Base-by-base conservation (phyloP, 2,888 invertebrate species). In the Polylopha cassiicola region DNA sequence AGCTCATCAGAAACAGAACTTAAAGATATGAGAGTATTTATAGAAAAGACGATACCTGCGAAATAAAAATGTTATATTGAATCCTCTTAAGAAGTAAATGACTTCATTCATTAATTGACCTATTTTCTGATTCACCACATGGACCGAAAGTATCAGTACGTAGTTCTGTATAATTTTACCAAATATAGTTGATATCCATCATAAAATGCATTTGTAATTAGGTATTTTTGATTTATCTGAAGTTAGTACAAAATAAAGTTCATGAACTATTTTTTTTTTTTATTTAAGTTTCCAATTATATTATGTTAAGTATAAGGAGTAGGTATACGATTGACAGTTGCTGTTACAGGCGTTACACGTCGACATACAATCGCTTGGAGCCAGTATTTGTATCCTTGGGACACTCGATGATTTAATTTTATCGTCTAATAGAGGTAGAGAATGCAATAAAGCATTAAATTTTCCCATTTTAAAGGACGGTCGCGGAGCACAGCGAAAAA, bases 1-100 rank as follows among this genome's bases (percentile, higher is more conserved):
- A 90, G 93, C 51, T 97, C 97, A 2, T 93, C 91, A 44, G 94
- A 95, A 43, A 91, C 94, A 65, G 98, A 95, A 84, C 88, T 95
- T 73, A 86, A 87, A 51, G 92, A 92, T 58, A 87, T 93, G 71
- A 89, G 88, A 75, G 67, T 58, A 23, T 88, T 87, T 61, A 74
- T 88, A 68, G 79, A 80, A 55, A 77, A 60, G 55, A 73, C 65
- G 43, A 65, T 85, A 57, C 73, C 65, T 15, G 62, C 71, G 37
- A 70, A 73, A 61, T 77, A 62, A 71, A 53, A n/a, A n/a, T n/a
- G n/a, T n/a, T n/a, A n/a, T n/a, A n/a, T n/a, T n/a, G n/a, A n/a
- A 48, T 51, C 37, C 39, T 36, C 11, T 37, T 37, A 26, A 38
- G 37, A 37, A 44, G 21, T 22, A 27, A n/a, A 16, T 27, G 16